These are phyloP conservation scores for Brachyptera putata DNA, from an alignment of 2,888 invertebrate genomes.

Conservation along the genomic window DNA sequence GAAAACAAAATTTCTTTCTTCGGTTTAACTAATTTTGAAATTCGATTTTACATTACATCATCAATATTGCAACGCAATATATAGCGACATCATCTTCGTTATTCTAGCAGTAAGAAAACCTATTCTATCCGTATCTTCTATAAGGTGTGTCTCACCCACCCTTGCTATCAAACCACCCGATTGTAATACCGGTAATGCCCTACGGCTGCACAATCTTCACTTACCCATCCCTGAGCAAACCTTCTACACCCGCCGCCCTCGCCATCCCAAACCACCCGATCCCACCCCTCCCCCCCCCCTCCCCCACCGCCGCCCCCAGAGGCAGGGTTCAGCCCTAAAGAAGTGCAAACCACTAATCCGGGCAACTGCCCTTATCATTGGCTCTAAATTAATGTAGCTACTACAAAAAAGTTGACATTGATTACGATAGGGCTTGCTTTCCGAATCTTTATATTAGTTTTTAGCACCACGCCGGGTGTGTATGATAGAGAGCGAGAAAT, in stretches of 20 bases:
- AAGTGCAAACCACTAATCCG: conserved; percentile 8
- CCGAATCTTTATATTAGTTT: neutral
- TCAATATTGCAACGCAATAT: no score
- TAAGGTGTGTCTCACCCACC: no score
- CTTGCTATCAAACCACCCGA: no score
- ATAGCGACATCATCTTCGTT: no score
- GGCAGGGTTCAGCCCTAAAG: neutral
- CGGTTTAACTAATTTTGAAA: no score
- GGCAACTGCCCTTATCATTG: conserved; percentile 16
- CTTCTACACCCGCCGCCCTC: no score
- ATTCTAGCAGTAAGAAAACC: no score
- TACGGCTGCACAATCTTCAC: conserved; percentile 7
- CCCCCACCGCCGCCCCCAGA: neutral
- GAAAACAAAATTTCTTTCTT: no score
- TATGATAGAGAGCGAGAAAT: no score
- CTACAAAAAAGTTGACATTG: conserved; percentile 16
- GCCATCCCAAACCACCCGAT: no score
- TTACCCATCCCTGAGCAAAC: conserved; percentile 1
- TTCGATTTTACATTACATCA: no score
- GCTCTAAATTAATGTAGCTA: conserved; percentile 13
- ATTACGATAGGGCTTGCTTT: conserved; percentile 7
- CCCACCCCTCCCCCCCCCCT: neutral
- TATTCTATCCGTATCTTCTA: no score
- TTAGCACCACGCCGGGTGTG: neutral
- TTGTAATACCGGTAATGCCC: neutral